Evolutionary conservation across 2,113 vertebrate genomes (phyloP), one percentile per base, ranked within the genome.

Genomic region (Callipepla californica): DNA sequence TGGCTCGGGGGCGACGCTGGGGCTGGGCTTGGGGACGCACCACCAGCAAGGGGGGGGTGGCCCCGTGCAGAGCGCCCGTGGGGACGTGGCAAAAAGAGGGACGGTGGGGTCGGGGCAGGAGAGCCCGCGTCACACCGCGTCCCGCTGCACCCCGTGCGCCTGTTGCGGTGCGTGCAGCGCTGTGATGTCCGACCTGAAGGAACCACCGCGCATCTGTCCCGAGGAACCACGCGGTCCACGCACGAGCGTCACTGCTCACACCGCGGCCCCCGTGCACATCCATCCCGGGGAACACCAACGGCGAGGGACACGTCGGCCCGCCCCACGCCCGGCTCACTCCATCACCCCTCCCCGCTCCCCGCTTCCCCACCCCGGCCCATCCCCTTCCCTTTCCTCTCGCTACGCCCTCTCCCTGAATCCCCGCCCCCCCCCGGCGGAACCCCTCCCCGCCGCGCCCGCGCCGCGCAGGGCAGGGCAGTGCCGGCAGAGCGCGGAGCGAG

Each of bases 401-500:
- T 44, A n/a, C 26, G 51, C 85, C 42, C 81, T 8, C 58, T 38
- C 66, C 86, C 50, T 25, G 12, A 50, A 50, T 21, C 11, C 47
- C 78, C 59, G 80, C 40, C 85, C 80, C 65, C 70, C 53, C 59
- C 59, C 12, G 9, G 10, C 22, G 10, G 23, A 51, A 23, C 28
- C 62, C 38, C 63, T 53, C 57, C 78, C 63, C 48, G 65, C 84
- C 51, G 47, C 66, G 34, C 19, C 78, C 61, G 40, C 44, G 21
- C 26, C 55, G 69, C 22, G 77, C 45, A 32, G 77, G 26, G 47
- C 67, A 59, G 77, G 58, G 75, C 40, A 62, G 75, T 67, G 80
- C 79, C 80, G 51, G 47, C 90, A 83, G 74, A 47, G 75, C 84
- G 86, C 72, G 72, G n/a, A 73, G 63, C 62, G 65, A 61, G 94